Conservation (phyloP, 2,797 vertebrate species). For the Loris lydekkerianus region DNA sequence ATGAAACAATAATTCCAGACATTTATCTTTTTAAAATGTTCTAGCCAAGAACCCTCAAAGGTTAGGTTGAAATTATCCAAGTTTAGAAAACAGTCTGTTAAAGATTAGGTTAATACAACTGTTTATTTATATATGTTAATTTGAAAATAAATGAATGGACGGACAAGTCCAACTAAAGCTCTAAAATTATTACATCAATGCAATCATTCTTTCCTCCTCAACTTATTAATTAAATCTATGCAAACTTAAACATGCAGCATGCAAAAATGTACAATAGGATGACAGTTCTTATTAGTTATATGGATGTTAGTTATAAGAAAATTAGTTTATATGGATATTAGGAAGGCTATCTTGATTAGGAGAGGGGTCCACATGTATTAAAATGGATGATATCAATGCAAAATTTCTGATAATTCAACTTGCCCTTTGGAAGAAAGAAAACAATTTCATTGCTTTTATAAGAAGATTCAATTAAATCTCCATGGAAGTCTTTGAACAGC, state of each 20-base stretch:
- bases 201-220: not conserved
- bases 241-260: not conserved
- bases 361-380: not conserved
- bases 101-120: not conserved
- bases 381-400: not conserved
- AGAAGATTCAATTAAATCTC: slow-evolving; percentile 78
- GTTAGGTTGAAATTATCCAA: not conserved
- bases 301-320: too few relatives aligned
- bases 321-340: not conserved
- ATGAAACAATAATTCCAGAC: not conserved
- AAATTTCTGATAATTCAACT: slow-evolving; percentile 37
- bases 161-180: not conserved
- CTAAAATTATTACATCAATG: slow-evolving; percentile 13
- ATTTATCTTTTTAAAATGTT: slow-evolving; percentile 12
- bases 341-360: not conserved
- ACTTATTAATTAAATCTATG: slow-evolving; percentile 28
- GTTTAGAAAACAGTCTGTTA: not conserved
- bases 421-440: slow-evolving; percentile 64
- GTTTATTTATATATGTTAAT: not conserved
- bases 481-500: slow-evolving; percentile 65
- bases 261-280: not conserved
- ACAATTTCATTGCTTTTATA: slow-evolving; percentile 77
- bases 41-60: not conserved
- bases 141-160: not conserved
- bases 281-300: not conserved